Conservation (phyloP, 2,888 invertebrate genomes). For the Epistrophe grossulariae region DNA sequence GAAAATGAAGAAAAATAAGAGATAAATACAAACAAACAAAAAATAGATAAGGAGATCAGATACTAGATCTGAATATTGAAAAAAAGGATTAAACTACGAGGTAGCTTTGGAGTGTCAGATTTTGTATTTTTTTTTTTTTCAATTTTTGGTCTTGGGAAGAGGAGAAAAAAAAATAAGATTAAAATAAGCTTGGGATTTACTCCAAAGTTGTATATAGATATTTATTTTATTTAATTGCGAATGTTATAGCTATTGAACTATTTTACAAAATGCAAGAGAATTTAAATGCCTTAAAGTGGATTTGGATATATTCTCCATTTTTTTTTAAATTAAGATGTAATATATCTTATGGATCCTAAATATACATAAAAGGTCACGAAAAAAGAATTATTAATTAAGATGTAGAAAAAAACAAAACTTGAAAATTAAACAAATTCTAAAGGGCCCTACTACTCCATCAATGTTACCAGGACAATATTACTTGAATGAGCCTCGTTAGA, state of each 20-base stretch:
- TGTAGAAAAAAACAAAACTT: neutral
- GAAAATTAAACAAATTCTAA: neutral
- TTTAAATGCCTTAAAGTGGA: neutral
- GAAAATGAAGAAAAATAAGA: neutral
- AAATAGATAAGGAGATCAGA: neutral
- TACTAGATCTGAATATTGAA: slow-evolving; percentile 37
- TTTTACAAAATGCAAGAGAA: neutral
- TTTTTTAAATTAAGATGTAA: no score
- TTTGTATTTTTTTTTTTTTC: slow-evolving; percentile 15
- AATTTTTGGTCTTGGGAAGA: neutral
- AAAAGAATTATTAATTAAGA: no score
- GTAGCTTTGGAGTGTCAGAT: neutral
- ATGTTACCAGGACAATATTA: no score
- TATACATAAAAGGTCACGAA: no score
- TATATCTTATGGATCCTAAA: no score
- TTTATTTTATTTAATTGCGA: neutral
- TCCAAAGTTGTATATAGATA: neutral
- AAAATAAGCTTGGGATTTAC: neutral
- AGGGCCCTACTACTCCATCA: no score
- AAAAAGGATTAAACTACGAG: slow-evolving; percentile 40
- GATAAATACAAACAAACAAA: neutral
- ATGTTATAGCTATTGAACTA: neutral
- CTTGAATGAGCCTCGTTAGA: no score
- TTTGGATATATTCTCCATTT: neutral
- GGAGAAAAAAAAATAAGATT: neutral